These are phyloP conservation scores for Dicycla oo DNA, from an alignment of 2,888 invertebrate species.

Conservation along the genomic window DNA sequence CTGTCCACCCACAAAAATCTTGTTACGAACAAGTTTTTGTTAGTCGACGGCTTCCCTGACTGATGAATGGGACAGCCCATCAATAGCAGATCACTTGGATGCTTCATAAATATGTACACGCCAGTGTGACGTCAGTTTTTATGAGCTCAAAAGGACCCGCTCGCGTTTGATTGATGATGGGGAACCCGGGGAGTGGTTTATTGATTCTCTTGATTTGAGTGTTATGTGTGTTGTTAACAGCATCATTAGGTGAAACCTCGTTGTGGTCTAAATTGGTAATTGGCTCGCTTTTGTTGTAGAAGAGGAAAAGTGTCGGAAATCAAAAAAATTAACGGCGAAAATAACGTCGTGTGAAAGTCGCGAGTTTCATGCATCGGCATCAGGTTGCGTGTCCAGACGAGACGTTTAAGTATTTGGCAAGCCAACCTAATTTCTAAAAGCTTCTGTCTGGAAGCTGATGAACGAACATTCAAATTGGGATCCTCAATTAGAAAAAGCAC, in stretches of 20 bases:
- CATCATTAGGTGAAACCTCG: slow-evolving; percentile 62
- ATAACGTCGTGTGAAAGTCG: slow-evolving; percentile 67
- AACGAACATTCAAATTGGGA: slow-evolving; percentile 73
- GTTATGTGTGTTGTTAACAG: slow-evolving; percentile 71
- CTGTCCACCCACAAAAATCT: slow-evolving; percentile 68
- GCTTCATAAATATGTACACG: slow-evolving; percentile 89
- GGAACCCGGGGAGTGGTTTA: slow-evolving; percentile 76
- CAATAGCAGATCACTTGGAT: slow-evolving; percentile 85
- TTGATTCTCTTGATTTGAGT: slow-evolving; percentile 82
- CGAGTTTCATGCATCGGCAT: slow-evolving; percentile 66
- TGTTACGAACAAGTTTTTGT: slow-evolving; percentile 74
- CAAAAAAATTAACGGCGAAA: slow-evolving; percentile 37
- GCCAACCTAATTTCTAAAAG: slow-evolving; percentile 79
- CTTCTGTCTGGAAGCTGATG: slow-evolving; percentile 85
- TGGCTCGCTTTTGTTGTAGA: slow-evolving; percentile 28
- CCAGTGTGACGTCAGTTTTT: slow-evolving; percentile 85
- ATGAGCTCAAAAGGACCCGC: slow-evolving; percentile 77
- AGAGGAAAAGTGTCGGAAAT: slow-evolving; percentile 20
- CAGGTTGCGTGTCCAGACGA: slow-evolving; percentile 77
- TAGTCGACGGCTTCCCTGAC: slow-evolving; percentile 71
- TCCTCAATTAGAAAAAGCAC: slow-evolving; percentile 76
- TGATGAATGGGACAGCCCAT: slow-evolving; percentile 85
- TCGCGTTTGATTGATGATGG: slow-evolving; percentile 78
- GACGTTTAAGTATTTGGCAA: slow-evolving; percentile 75
- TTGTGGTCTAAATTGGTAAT: slow-evolving; percentile 51